These are phyloP conservation scores for Vireo altiloquus DNA, from an alignment of 2,113 vertebrate species.

Conservation along the genomic window DNA sequence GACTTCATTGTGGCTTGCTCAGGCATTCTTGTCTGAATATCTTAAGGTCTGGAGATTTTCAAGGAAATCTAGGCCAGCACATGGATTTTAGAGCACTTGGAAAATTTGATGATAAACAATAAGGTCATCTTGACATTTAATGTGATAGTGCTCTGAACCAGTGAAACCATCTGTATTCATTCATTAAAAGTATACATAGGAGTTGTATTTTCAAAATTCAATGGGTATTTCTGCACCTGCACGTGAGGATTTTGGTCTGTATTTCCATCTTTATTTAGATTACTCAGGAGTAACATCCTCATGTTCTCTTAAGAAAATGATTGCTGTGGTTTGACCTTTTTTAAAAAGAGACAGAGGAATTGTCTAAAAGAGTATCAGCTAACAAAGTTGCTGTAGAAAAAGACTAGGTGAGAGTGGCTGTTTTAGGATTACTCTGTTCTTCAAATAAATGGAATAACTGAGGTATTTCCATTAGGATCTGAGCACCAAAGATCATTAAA, in stretches of 20 bases:
- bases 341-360: not conserved
- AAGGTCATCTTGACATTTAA: not conserved
- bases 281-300: not conserved
- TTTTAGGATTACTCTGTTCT: not conserved
- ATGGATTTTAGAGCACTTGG: not conserved
- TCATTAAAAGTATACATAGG: not conserved
- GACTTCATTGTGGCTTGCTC: not conserved
- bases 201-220: not conserved
- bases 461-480: not conserved
- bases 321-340: not conserved
- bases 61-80: not conserved
- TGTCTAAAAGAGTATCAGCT: not conserved
- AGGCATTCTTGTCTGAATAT: not conserved
- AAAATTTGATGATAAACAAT: not conserved
- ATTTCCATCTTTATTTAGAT: not conserved
- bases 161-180: not conserved
- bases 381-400: not conserved
- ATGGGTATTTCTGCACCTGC: not conserved
- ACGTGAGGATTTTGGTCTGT: not conserved
- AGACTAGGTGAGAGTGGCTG: not conserved
- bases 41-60: not conserved
- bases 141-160: not conserved
- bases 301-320: not conserved
- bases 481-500: not conserved
- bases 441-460: not conserved